Conservation (phyloP, 2,888 invertebrate species). For the Allolobophora icterica region DNA sequence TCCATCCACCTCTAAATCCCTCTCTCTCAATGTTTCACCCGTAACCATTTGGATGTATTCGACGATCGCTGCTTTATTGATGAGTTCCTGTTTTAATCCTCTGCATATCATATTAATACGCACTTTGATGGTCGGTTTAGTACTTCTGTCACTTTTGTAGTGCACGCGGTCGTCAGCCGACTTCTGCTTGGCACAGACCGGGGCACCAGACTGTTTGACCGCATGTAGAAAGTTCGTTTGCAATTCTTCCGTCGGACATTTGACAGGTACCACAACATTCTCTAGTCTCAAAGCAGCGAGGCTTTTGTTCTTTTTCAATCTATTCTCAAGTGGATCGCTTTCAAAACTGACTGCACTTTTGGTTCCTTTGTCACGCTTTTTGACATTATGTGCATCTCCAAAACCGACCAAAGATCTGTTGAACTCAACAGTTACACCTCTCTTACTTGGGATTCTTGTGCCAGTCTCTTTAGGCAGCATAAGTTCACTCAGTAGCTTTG, state of each 20-base stretch:
- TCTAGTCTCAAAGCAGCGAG: no score
- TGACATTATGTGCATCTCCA: no score
- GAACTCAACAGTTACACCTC: no score
- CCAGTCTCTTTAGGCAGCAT: no score
- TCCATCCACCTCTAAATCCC: neutral
- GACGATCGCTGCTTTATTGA: neutral
- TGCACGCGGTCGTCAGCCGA: neutral
- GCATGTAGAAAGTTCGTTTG: neutral
- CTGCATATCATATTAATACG: neutral
- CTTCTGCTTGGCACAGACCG: neutral
- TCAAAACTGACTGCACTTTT: no score
- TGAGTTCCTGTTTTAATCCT: neutral
- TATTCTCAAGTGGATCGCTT: no score
- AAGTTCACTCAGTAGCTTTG: no score
- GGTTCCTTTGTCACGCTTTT: no score
- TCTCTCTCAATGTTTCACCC: neutral
- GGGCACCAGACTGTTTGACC: neutral
- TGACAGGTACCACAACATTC: neutral
- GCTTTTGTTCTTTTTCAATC: no score
- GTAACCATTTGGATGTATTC: neutral
- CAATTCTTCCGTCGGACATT: neutral
- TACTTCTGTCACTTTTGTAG: no score
- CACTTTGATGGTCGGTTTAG: neutral
- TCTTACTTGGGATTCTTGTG: no score
- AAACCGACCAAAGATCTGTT: no score